Base-by-base conservation (phyloP, 2,113 vertebrate species). In the Entelurus aequoreus region DNA sequence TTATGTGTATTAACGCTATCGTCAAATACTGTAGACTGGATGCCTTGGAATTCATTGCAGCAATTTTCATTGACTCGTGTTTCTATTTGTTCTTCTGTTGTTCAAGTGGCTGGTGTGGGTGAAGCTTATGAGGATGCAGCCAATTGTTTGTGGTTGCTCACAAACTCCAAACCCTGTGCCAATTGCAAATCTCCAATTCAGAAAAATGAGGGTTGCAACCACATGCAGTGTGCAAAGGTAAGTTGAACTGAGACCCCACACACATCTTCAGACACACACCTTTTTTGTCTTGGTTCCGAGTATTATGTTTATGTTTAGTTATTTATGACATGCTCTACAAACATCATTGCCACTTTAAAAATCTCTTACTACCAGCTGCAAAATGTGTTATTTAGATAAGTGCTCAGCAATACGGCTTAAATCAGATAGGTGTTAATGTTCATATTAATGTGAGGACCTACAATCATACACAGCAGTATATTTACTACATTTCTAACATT, bases 191-290 rank as follows among this genome's bases (percentile, higher is more conserved):
- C 97, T 68, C 96, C 97, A 0, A 99, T 99, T 81, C 97, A 99
- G 91, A 99, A 98, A 91, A 99, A 99, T 0, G 96, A 99, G 76
- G 96, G 96, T 72, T 99, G 96, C 85, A 98, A 99, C 84, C 96
- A 99, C 86, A 99, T 99, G 96, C 95, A 99, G 64, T 99, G 96
- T 90, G 94, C 94, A 64, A 99, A 99, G 94, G 97, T 99, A 79
- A 88, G 83, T 73, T 49, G 15, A 12, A 16, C 14, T 5, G 35
- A 52, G 37, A 21, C 50, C 15, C 65, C 9, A 52, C 38, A 59
- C 10, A 47, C 40, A 15, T 66, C 12, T 40, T 56, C 10, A 54
- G 49, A 8, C 28, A n/a, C 19, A 8, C 38, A n/a, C 21, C 28
- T 28, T 28, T 28, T 64, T 54, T 62, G 47, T 44, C 47, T 6